phyloP scores from a whole-genome alignment of 2,113 vertebrate species.

The Malurus alboscapulatus region DNA sequence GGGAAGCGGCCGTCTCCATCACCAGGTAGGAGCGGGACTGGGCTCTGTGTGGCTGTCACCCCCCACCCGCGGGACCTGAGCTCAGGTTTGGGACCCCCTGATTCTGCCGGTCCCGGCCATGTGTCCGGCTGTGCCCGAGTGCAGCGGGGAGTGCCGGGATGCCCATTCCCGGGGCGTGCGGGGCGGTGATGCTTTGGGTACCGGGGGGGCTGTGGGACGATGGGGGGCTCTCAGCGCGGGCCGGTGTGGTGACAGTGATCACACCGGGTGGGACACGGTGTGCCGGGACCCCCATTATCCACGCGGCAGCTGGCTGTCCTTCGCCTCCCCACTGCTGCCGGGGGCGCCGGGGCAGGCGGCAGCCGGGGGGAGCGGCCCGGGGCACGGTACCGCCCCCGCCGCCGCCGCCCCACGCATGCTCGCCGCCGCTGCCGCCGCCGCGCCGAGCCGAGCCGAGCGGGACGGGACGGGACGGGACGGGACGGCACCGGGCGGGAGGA shows the following conservation, averaged over 20 bases:
- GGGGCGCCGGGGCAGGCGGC: background rate
- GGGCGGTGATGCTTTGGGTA: background rate
- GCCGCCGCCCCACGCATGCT: too few species aligned
- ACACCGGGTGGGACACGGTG: background rate
- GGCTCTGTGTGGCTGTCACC: background rate
- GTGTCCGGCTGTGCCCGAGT: background rate
- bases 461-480: too few species aligned
- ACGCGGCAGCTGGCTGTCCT: background rate
- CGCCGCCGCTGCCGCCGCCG: too few species aligned
- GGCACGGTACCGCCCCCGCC: background rate
- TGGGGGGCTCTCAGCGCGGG: background rate
- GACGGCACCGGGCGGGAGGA: too few species aligned
- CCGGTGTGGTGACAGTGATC: background rate
- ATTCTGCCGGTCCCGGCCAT: background rate
- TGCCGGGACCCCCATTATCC: too few species aligned
- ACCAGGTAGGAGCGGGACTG: slow-evolving; percentile 31
- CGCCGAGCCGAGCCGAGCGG: too few species aligned
- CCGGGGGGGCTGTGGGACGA: background rate
- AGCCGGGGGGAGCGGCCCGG: slow-evolving; percentile 2
- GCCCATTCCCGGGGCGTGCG: background rate
- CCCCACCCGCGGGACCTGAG: background rate
- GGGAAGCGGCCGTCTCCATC: background rate
- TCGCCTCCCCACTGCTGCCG: background rate
- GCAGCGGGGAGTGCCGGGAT: background rate
- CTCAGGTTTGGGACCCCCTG: background rate